These are phyloP conservation scores for Antheraea yamamai DNA, from an alignment of 2,888 invertebrate species.

Conservation along the genomic window DNA sequence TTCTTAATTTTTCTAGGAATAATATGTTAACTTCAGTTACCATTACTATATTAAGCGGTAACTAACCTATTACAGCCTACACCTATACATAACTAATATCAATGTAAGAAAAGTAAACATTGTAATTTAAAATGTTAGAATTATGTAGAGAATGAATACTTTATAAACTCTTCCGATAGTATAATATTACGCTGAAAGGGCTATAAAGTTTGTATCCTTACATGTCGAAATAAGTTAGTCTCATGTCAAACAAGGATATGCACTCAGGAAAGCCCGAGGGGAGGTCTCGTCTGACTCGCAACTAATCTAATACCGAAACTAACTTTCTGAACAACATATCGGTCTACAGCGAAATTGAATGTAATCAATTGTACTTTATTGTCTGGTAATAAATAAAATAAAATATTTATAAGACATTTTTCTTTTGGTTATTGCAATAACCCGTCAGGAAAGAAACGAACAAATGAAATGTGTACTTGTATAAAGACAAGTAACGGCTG, in stretches of 20 bases:
- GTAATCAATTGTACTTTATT: slow-evolving; percentile 9
- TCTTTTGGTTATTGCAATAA: neutral
- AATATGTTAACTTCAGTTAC: neutral
- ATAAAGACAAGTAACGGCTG: no score
- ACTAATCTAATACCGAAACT: slow-evolving; percentile 71
- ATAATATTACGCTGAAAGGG: slow-evolving; percentile 40
- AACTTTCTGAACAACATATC: slow-evolving; percentile 49
- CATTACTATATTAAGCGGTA: neutral
- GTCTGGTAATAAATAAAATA: neutral
- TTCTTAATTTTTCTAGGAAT: neutral
- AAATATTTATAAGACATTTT: neutral
- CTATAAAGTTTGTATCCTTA: slow-evolving; percentile 51
- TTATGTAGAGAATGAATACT: neutral
- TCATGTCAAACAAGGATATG: slow-evolving; percentile 78
- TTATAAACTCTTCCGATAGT: slow-evolving; percentile 18
- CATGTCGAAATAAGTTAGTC: slow-evolving; percentile 70
- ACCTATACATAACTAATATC: neutral
- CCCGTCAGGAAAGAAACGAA: no score
- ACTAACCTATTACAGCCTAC: no score
- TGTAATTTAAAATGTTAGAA: neutral
- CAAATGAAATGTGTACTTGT: no score
- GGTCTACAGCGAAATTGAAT: slow-evolving; percentile 9
- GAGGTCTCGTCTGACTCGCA: slow-evolving; percentile 45
- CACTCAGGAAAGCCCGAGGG: slow-evolving; percentile 62
- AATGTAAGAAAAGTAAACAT: no score